phyloP scores from a whole-genome alignment of 2,113 vertebrate species.

The Pelvicachromis taeniatus region DNA sequence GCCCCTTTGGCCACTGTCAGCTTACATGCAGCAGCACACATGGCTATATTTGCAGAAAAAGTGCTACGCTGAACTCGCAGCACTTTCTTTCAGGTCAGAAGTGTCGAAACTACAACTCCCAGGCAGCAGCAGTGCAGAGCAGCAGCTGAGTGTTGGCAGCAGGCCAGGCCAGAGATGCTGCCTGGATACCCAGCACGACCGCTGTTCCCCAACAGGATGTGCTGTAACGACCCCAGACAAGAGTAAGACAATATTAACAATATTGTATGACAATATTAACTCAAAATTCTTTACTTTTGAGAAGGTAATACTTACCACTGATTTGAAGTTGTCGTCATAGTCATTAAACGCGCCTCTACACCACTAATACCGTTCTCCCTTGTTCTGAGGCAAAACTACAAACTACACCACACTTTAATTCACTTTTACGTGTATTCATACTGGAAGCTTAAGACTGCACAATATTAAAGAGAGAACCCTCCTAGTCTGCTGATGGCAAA shows the following conservation, averaged over 20 bases:
- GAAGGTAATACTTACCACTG: not conserved
- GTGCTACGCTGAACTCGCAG: not conserved
- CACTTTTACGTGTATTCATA: not conserved
- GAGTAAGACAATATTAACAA: constrained; percentile 49
- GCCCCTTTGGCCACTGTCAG: not conserved
- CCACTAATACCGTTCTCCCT: not conserved
- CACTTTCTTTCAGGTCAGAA: constrained; percentile 70
- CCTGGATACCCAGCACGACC: constrained; percentile 53
- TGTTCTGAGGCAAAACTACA: not conserved
- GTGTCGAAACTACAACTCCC: constrained; percentile 27
- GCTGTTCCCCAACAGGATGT: constrained; percentile 64
- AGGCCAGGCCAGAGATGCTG: constrained; percentile 19
- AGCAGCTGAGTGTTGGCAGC: constrained; percentile 2
- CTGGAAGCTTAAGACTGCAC: not conserved
- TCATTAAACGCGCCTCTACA: not conserved
- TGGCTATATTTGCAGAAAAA: not conserved
- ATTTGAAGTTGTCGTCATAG: not conserved
- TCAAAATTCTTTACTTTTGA: not conserved
- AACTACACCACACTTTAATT: not conserved
- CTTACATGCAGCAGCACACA: not conserved
- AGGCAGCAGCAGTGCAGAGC: constrained; percentile 9
- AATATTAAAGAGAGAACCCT: not conserved
- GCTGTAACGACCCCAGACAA: constrained; percentile 69
- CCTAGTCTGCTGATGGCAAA: not conserved
- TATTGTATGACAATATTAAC: constrained; percentile 41